Evolutionary conservation across 2,113 vertebrate genomes (phyloP), one percentile per base, ranked within the genome.

Genomic region (Paralichthys olivaceus): DNA sequence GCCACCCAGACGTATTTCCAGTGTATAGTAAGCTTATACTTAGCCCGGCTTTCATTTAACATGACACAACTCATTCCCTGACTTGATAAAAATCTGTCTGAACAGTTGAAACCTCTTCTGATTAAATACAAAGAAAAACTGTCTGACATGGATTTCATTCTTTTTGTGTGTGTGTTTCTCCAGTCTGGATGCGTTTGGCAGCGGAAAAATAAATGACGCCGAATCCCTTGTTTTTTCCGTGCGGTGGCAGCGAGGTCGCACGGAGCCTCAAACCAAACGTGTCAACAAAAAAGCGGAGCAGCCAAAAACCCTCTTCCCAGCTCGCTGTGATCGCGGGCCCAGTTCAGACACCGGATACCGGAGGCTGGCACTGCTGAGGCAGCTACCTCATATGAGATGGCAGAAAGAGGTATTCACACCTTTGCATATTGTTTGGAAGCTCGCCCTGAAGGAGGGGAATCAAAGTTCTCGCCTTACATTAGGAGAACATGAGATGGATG

Each of bases 321-420:
- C 49, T 58, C 11, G 49, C 77, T 91, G 72, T 90, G 86, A 90
- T 90, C 86, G 78, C 2, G 0, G 51, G 64, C 80, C 80, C 84
- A 79, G 77, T 69, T 81, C 47, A 73, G 90, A 85, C 62, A 91
- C 75, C 66, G 72, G 87, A 92, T 88, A 87, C 89, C 0, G 1
- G 23, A 58, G 28, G 66, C 81, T 87, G 81, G 85, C 89, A 70
- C 61, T 40, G 69, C 13, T 43, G 58, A 23, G 75, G 57, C n/a
- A 66, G 82, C 85, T 76, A 84, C 69, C 75, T 89, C 88, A 88
- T 45, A 69, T 9, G 7, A 76, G 58, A 65, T 45, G 70, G 77
- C 5, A 13, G 54, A 51, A 62, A 49, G 54, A 40, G 34, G 68
- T 20, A 74, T 77, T 87, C 57, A 72, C 85, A 84, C 70, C 71